Evolutionary conservation across 2,888 invertebrate genomes (phyloP), one percentile per base, ranked within the genome.

Genomic region (Drosophila setosimentum): DNA sequence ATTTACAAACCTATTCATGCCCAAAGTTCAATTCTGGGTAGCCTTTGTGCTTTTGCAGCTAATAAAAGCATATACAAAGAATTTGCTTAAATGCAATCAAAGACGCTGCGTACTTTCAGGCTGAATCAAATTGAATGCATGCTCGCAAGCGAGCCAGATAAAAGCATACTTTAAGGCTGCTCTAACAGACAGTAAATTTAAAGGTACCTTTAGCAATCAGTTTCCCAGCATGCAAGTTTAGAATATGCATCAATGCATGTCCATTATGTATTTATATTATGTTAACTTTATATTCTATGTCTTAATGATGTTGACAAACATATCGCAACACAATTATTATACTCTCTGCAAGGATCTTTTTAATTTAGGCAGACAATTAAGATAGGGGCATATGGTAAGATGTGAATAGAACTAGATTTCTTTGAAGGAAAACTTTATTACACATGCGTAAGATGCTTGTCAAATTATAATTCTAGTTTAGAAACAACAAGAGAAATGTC

Each of bases 331-430:
- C 8, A 16, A 42, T 45, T 30, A 32, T 58, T 42, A 48, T 32
- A 40, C 35, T 24, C 30, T 21, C 35, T 37, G 27, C 33, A 35
- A 21, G 27, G 7, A 2, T 29, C 18, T 35, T 49, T 21, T n/a
- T 16, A 37, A n/a, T 21, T 50, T 50, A 3, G 16, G 2, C n/a
- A 30, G 30, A 61, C 60, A 24, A 61, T 37, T 24, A 24, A 7
- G 2, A 61, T 61, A 55, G 55, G 63, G 63, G 63, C 55, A 16
- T 21, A 33, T 18, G 21, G 27, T 49, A 18, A 27, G 16, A 29
- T 2, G 13, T 35, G 51, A 35, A 50, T n/a, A 10, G 10, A 32
- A 29, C 27, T 24, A 35, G 10, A 2, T 49, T 3, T 33, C 33
- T 35, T 35, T 50, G 24, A 16, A 29, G 16, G 16, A 3, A n/a